Base-by-base conservation (phyloP, 2,113 vertebrate species). In the Lathamus discolor region DNA sequence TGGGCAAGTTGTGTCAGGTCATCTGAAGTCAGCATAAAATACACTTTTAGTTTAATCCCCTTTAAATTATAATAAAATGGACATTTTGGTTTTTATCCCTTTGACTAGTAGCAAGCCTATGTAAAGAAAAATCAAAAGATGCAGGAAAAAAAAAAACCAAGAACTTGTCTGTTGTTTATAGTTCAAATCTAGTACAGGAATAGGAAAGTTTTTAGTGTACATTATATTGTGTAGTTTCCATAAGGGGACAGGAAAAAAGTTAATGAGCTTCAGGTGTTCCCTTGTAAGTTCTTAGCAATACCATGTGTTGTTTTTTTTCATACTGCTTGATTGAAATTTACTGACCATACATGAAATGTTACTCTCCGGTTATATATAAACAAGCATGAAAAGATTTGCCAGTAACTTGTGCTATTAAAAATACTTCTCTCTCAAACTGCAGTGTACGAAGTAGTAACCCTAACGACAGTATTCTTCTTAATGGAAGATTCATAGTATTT, bases 331-430 rank as follows among this genome's bases (percentile, higher is more conserved):
- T 2, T 52, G 63, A 93, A 83, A 19, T 49, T 44, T 70, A 75
- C n/a, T 67, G 49, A 48, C 23, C 4, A 27, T 66, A 19, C 69
- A 29, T 49, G n/a, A 68, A 54, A 77, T 25, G 19, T 63, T 78
- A 48, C 15, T 5, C n/a, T 93, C 46, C 83, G 41, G 24, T 68
- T 66, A 27, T 25, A 18, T 59, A 28, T 82, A 82, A 90, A 79
- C 17, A 78, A 62, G 13, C 24, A 25, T 49, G 37, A 80, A 59
- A 17, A 77, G 43, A 8, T 0, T 86, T 87, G 51, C 64, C 69
- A 70, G 27, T 73, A 70, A 49, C 33, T 46, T 88, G 13, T 88
- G 70, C 23, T 88, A 29, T 94, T 96, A 49, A 64, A 33, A 78
- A 33, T 84, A 10, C 0, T 59, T 16, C 8, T 41, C 19, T n/a